Conservation (phyloP, 2,113 vertebrate genomes). For the Cyanocitta stelleri region DNA sequence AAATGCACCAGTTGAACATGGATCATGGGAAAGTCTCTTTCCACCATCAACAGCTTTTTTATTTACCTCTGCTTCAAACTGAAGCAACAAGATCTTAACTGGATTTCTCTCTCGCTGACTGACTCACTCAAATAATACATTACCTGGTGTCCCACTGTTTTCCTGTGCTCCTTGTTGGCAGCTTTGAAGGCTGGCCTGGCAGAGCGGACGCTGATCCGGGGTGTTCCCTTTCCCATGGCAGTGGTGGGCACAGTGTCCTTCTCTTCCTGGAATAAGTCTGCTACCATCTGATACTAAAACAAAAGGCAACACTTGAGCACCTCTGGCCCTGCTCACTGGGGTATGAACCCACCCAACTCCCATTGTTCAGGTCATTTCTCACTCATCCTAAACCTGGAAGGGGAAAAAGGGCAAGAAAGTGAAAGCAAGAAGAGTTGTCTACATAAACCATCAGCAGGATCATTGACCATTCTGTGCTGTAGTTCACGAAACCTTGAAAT, state of each 20-base stretch:
- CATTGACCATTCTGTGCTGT: background rate
- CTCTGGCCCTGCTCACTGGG: background rate
- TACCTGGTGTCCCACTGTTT: slow-evolving; percentile 92
- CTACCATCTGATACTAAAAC: slow-evolving; percentile 83
- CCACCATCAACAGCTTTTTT: background rate
- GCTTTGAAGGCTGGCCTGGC: slow-evolving; percentile 73
- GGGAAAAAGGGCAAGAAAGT: background rate
- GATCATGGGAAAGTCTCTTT: background rate
- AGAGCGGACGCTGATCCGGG: slow-evolving; percentile 79
- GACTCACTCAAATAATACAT: fast-evolving
- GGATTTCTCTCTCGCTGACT: fast-evolving
- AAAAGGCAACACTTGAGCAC: background rate
- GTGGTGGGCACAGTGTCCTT: slow-evolving; percentile 34
- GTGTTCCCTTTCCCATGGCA: background rate
- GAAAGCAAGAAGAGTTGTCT: fast-evolving
- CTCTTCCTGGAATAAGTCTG: slow-evolving; percentile 86
- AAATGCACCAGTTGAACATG: fast-evolving
- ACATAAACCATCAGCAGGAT: background rate
- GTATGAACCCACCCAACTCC: background rate
- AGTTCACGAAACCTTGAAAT: background rate
- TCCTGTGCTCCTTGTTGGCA: slow-evolving; percentile 90
- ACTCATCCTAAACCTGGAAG: background rate
- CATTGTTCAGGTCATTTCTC: fast-evolving
- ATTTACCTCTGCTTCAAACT: background rate
- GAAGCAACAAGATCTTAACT: background rate